phyloP scores from a whole-genome alignment of 2,797 vertebrate genomes.

The Potorous gilbertii region DNA sequence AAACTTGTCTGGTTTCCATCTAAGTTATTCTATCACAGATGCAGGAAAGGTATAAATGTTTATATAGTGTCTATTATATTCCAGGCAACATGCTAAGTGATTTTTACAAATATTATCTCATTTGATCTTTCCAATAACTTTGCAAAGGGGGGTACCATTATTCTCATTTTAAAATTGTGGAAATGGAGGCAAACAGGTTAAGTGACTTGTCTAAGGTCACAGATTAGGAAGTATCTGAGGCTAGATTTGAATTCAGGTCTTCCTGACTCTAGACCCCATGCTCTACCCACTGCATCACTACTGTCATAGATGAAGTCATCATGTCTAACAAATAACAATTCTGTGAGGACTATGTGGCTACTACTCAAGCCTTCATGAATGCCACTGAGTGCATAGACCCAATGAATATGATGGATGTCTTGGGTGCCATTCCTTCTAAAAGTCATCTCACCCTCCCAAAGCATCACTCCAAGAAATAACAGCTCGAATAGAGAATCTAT shows the following conservation, averaged over 20 bases:
- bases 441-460: background rate
- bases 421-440: background rate
- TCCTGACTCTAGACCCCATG: background rate
- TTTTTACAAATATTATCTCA: background rate
- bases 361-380: slow-evolving; percentile 51
- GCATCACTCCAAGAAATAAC: slow-evolving; percentile 64
- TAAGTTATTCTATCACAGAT: slow-evolving; percentile 25
- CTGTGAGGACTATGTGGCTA: slow-evolving; percentile 38
- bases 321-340: slow-evolving; percentile 60
- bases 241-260: background rate
- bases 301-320: background rate
- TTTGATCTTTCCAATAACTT: background rate
- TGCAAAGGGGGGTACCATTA: background rate
- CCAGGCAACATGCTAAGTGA: background rate
- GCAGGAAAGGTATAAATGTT: background rate
- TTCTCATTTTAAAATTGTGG: background rate
- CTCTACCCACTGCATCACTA: background rate
- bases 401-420: background rate
- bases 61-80: background rate
- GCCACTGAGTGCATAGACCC: background rate
- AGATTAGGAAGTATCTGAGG: background rate
- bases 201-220: background rate
- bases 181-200: background rate
- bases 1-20: slow-evolving; percentile 44
- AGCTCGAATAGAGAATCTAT: background rate